Evolutionary conservation across 2,113 vertebrate species (phyloP).

Genomic region (Rutilus rutilus): DNA sequence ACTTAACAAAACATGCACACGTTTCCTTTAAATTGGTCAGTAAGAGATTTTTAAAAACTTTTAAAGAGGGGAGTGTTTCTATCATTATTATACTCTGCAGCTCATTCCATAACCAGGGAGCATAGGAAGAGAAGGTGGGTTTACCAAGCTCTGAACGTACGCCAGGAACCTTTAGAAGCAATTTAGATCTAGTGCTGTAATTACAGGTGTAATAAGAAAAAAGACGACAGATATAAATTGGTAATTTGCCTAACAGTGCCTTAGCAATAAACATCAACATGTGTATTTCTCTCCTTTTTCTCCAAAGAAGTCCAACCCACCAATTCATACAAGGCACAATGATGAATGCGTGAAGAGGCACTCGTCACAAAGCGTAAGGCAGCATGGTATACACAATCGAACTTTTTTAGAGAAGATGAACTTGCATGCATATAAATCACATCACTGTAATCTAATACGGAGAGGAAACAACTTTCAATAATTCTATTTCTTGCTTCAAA

Average conservation of each 20-base stretch:
- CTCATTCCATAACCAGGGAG: no score
- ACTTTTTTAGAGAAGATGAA: neutral
- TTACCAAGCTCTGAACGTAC: no score
- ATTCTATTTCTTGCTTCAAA: neutral
- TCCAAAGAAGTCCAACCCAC: neutral
- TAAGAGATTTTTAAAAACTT: no score
- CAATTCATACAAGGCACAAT: neutral
- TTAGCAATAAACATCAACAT: neutral
- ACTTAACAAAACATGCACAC: no score
- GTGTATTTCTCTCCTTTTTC: neutral
- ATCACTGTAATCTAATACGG: neutral
- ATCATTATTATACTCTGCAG: no score
- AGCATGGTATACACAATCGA: neutral
- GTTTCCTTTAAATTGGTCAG: no score
- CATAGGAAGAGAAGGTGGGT: no score
- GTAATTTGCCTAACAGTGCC: neutral
- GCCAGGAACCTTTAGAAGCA: no score
- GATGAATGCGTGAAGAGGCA: neutral
- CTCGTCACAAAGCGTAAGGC: neutral
- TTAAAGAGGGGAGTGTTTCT: no score
- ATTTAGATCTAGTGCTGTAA: no score
- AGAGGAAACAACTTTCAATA: neutral
- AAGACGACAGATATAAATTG: no score
- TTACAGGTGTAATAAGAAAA: no score
- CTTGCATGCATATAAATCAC: neutral